Conservation (phyloP, 2,888 invertebrate genomes). For the Argyresthia goedartella region DNA sequence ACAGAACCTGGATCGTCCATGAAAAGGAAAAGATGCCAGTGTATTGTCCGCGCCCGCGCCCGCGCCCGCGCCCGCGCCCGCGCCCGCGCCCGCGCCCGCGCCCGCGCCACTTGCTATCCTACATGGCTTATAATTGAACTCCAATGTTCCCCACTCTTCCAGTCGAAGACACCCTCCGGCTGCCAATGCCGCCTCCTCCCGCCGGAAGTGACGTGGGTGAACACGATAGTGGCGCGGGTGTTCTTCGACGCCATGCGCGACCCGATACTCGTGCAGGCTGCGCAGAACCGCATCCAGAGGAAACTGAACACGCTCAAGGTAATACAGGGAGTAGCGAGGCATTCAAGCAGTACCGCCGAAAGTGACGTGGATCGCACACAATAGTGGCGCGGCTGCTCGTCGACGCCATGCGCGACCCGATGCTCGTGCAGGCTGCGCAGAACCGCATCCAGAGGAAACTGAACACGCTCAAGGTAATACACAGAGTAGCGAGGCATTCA, state of each 20-base stretch:
- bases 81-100: too few species aligned
- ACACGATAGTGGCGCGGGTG: slow-evolving; percentile 82
- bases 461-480: slow-evolving; percentile 80
- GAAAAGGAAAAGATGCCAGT: too few species aligned
- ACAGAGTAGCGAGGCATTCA: background rate
- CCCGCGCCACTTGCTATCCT: too few species aligned
- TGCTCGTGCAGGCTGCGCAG: slow-evolving; percentile 77
- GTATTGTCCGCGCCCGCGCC: too few species aligned
- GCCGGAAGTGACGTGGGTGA: slow-evolving; percentile 78
- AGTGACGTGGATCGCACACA: slow-evolving; percentile 83
- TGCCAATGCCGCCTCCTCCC: slow-evolving; percentile 47
- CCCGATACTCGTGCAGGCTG: slow-evolving; percentile 74
- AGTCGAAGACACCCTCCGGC: slow-evolving; percentile 25
- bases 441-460: slow-evolving; percentile 89
- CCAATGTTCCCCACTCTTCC: background rate
- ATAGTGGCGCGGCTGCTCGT: slow-evolving; percentile 82
- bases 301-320: slow-evolving; percentile 89
- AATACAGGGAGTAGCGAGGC: slow-evolving; percentile 8
- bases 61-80: too few species aligned
- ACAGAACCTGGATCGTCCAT: too few species aligned
- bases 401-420: slow-evolving; percentile 83
- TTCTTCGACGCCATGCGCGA: slow-evolving; percentile 88
- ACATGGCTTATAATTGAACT: too few species aligned
- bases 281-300: slow-evolving; percentile 85
- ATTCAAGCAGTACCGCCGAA: slow-evolving; percentile 36